A percentile compares a stretch with the other conserved stretches of the same genome.
Conservation (phyloP, 2,888 invertebrate genomes). For the Tenthredo scrophulariae region DNA sequence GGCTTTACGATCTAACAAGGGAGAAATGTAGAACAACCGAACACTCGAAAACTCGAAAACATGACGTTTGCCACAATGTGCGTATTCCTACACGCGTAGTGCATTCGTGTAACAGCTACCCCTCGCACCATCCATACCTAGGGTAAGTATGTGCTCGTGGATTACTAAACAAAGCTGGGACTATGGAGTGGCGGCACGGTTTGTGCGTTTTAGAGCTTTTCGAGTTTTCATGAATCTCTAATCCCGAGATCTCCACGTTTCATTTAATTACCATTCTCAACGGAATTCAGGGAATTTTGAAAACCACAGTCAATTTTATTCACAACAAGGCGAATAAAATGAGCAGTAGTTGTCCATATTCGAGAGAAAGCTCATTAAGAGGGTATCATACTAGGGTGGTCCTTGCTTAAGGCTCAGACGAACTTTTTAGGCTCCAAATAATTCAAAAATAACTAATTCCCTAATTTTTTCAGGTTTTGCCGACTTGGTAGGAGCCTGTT, state of each 20-base stretch:
- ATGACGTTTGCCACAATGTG: constrained; percentile 3
- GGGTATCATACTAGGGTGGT: too few species aligned
- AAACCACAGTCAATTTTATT: not conserved
- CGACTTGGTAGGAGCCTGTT: too few species aligned
- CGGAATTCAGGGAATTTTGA: not conserved
- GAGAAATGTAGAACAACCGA: not conserved
- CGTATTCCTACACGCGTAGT: not conserved
- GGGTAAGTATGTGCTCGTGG: not conserved
- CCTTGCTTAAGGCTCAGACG: too few species aligned
- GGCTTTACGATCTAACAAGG: constrained; percentile 16
- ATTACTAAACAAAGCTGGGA: not conserved
- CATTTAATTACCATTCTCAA: not conserved
- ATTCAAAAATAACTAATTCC: too few species aligned
- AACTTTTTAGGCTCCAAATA: too few species aligned
- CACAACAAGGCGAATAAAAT: not conserved
- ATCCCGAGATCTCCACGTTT: not conserved
- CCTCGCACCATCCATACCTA: not conserved
- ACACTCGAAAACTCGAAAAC: not conserved
- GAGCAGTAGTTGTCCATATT: not conserved
- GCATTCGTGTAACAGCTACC: not conserved
- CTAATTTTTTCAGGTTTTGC: too few species aligned
- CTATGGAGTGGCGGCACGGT: not conserved
- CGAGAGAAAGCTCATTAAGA: not conserved
- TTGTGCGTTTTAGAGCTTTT: not conserved
- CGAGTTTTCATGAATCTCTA: not conserved